Conservation (phyloP, 23 tunicate genomes). For the Trididemnum clinides region DNA sequence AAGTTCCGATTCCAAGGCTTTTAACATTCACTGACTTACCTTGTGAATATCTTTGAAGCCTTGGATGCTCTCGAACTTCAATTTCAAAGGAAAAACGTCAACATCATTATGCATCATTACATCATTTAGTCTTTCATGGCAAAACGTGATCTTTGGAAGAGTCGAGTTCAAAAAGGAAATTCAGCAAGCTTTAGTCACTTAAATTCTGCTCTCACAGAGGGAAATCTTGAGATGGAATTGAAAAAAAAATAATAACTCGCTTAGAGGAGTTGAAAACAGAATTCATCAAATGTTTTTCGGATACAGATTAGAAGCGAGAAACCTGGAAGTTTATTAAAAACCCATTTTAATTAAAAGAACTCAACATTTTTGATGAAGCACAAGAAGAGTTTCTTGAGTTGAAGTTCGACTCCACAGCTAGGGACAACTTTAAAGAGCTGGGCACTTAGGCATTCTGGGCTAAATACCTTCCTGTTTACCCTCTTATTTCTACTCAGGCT, state of each 20-base stretch:
- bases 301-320: background rate
- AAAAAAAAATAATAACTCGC: background rate
- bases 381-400: too few species aligned
- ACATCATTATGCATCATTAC: too few species aligned
- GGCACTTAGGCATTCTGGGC: background rate
- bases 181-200: constrained; percentile 6
- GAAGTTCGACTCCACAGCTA: constrained; percentile 4
- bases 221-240: background rate
- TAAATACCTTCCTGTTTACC: too few species aligned
- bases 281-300: background rate
- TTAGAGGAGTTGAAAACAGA: background rate
- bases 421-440: constrained; percentile 3
- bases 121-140: background rate
- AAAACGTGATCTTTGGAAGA: background rate
- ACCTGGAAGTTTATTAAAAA: too few species aligned
- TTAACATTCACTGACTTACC: too few species aligned
- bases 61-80: constrained; percentile 4
- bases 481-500: constrained; percentile 18
- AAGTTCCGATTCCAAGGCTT: background rate
- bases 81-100: constrained; percentile 16
- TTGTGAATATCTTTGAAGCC: constrained; percentile 23
- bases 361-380: too few species aligned
- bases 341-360: background rate
- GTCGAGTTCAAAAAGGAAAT: too few species aligned
- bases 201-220: too few species aligned